A percentile compares a stretch with the other conserved stretches of the same genome.
phyloP scores from a whole-genome alignment of 1,140 invertebrate genomes.

The Hypothenemus hampei region DNA sequence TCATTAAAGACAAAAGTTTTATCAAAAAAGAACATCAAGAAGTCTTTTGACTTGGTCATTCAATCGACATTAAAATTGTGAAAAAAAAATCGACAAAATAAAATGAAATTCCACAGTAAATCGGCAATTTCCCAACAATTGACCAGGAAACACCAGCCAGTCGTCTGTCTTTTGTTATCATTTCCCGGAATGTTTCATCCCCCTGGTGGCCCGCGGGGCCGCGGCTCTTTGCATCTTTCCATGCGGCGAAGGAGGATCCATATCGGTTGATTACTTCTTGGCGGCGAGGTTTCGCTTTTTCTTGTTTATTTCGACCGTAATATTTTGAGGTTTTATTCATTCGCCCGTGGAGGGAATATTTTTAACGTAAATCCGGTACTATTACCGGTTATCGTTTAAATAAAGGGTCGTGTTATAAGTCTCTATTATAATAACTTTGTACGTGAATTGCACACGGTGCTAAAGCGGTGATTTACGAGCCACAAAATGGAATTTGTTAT shows the following conservation, averaged over 20 bases:
- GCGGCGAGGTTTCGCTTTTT: constrained; percentile 3
- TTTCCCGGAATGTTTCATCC: background rate
- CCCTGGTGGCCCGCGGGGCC: background rate
- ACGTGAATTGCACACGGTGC: constrained; percentile 19
- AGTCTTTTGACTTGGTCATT: too few relatives aligned
- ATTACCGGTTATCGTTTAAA: too few relatives aligned
- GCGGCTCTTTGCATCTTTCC: constrained; percentile 8
- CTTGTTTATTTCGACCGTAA: constrained; percentile 5
- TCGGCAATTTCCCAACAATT: background rate
- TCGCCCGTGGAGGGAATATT: too few relatives aligned
- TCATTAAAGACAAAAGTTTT: too few relatives aligned
- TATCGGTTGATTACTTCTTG: constrained; percentile 9
- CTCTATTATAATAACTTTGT: constrained; percentile 17
- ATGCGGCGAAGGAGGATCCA: background rate
- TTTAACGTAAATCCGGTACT: too few relatives aligned
- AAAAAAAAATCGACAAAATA: too few relatives aligned
- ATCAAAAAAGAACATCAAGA: too few relatives aligned
- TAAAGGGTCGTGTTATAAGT: background rate
- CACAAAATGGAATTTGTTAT: constrained; percentile 26
- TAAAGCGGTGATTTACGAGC: constrained; percentile 21
- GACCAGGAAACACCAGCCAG: background rate
- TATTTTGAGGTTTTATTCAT: too few relatives aligned
- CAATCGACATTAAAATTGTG: too few relatives aligned
- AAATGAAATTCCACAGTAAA: too few relatives aligned
- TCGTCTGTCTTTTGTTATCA: background rate